Evolutionary conservation across 1,140 invertebrate genomes (phyloP).

Genomic region (Drosophila repleta): DNA sequence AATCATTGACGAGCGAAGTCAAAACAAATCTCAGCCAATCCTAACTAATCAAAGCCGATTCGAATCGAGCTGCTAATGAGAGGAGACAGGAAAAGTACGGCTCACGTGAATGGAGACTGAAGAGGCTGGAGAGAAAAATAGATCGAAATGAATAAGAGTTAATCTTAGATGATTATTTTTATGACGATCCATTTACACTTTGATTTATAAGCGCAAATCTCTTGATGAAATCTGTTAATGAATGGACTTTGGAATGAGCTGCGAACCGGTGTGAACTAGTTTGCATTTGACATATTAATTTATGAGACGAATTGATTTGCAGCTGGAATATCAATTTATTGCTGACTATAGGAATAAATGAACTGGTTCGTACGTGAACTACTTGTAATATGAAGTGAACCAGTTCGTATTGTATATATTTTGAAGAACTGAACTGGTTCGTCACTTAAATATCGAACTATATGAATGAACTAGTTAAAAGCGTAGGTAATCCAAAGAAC

Average conservation of each 20-base stretch:
- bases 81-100: constrained; percentile 21
- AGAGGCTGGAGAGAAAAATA: background rate
- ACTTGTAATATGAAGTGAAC: no score
- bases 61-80: constrained; percentile 32
- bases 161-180: constrained; percentile 12
- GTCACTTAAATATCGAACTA: no score
- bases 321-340: no score
- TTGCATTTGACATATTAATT: no score
- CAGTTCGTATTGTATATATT: no score
- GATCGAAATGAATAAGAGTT: constrained; percentile 1
- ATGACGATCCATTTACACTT: constrained; percentile 5
- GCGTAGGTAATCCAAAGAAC: no score
- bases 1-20: background rate
- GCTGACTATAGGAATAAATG: no score
- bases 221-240: background rate
- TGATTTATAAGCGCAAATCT: background rate
- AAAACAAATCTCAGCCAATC: constrained; percentile 8
- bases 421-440: no score
- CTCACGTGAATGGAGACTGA: constrained; percentile 3
- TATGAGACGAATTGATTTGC: no score
- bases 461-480: no score
- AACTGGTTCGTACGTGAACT: no score
- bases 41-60: constrained; percentile 31
- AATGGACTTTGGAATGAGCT: background rate
- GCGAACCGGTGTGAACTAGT: background rate